These are phyloP conservation scores for Patella ulyssiponensis DNA, from an alignment of 2,888 invertebrate genomes.

Conservation along the genomic window DNA sequence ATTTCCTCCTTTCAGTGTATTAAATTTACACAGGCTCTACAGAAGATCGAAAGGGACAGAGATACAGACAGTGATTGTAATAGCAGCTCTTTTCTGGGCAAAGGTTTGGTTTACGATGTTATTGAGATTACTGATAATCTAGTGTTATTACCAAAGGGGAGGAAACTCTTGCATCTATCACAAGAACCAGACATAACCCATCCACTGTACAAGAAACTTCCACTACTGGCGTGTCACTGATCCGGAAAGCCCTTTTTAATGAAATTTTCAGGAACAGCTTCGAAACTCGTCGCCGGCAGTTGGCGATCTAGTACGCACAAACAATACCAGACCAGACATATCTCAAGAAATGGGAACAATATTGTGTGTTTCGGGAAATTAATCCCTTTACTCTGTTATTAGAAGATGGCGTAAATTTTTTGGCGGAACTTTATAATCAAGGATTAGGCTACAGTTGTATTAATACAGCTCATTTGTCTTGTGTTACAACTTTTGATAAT, in stretches of 20 bases:
- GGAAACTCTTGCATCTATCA: not conserved
- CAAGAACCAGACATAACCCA: constrained; percentile 15
- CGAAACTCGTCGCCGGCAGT: constrained; percentile 9
- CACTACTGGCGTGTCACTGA: constrained; percentile 17
- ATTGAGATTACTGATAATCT: not conserved
- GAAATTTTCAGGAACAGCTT: constrained; percentile 24
- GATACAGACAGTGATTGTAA: constrained; percentile 24
- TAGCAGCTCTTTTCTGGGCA: constrained; percentile 25
- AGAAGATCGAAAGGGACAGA: constrained; percentile 25
- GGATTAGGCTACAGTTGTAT: constrained; percentile 25
- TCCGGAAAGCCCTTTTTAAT: constrained; percentile 22
- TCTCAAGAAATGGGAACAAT: constrained; percentile 22
- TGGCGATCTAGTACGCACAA: constrained; percentile 21
- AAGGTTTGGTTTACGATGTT: constrained; percentile 17
- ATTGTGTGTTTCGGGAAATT: constrained; percentile 25
- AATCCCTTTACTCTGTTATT: constrained; percentile 17
- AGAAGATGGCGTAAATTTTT: constrained; percentile 23
- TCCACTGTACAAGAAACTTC: constrained; percentile 19
- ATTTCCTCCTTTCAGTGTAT: constrained; percentile 32
- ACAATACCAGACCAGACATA: constrained; percentile 18
- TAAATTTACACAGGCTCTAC: constrained; percentile 17
- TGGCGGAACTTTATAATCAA: constrained; percentile 17
- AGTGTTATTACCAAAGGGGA: constrained; percentile 19
- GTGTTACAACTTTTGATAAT: constrained; percentile 2
- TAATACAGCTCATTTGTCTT: constrained; percentile 22